phyloP scores from a whole-genome alignment of 2,797 vertebrate genomes.

The Falco berigora region DNA sequence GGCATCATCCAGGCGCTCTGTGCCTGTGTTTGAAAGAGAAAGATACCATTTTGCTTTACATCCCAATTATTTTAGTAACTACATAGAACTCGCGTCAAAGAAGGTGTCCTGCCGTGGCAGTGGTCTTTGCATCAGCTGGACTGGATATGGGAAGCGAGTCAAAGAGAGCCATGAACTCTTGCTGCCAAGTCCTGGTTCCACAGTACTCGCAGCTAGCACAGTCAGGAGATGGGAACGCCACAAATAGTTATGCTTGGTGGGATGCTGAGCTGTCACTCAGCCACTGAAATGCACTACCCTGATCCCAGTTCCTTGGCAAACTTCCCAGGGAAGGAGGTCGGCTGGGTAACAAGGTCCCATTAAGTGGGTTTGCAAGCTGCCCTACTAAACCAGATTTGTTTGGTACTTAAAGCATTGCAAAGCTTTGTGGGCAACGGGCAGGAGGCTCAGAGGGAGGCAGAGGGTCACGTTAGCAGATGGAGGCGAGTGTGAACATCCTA shows the following conservation, averaged over 20 bases:
- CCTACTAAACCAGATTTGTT: neutral
- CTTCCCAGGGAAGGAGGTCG: neutral
- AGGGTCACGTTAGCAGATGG: neutral
- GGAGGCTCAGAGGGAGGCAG: neutral
- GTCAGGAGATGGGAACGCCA: neutral
- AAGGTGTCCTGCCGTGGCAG: neutral
- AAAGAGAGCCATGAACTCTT: neutral
- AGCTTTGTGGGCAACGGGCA: rapidly evolving
- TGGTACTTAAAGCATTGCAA: neutral
- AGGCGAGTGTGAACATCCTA: neutral
- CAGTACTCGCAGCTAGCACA: rapidly evolving
- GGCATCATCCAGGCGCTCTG: neutral
- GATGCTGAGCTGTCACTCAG: neutral
- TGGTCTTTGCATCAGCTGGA: neutral
- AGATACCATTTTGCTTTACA: neutral
- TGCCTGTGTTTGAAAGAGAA: neutral
- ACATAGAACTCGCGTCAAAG: neutral
- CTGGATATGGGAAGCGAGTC: neutral
- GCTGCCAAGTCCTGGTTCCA: neutral
- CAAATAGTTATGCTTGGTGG: neutral
- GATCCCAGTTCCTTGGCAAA: neutral
- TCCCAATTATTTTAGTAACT: neutral
- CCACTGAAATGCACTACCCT: neutral
- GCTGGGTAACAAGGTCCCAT: neutral
- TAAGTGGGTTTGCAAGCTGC: neutral